Evolutionary conservation across 2,888 invertebrate genomes (phyloP).

Genomic region (Eubasilissa splendida): DNA sequence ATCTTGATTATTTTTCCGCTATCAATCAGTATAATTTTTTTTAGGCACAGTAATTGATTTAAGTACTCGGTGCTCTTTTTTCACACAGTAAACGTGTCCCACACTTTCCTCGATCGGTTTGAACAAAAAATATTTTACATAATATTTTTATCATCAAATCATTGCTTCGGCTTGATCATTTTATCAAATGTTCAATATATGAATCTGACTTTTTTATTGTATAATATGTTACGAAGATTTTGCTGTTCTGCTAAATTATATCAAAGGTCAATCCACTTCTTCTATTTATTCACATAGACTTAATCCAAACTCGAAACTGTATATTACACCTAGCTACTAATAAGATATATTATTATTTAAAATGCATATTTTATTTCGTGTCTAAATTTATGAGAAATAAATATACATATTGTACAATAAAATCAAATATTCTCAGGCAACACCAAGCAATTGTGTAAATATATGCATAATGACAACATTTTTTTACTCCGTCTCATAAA

Average conservation of each 20-base stretch:
- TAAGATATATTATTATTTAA: background rate
- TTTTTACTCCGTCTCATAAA: slow-evolving; percentile 1
- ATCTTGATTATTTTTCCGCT: too few species aligned
- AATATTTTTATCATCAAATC: slow-evolving; percentile 1
- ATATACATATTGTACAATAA: slow-evolving; percentile 3
- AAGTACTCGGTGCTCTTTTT: too few species aligned
- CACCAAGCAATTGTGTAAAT: background rate
- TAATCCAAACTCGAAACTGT: background rate
- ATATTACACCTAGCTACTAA: background rate
- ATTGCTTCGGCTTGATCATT: background rate
- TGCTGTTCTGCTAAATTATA: slow-evolving; percentile 4
- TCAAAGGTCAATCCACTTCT: slow-evolving; percentile 25
- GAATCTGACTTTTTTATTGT: background rate
- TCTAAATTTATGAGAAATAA: slow-evolving; percentile 27
- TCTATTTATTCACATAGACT: background rate
- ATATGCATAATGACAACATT: background rate
- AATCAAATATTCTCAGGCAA: background rate
- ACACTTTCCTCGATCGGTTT: background rate
- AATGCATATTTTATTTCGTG: slow-evolving; percentile 23
- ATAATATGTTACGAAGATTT: background rate
- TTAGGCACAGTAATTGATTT: too few species aligned
- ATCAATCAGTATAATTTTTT: too few species aligned
- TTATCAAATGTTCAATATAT: background rate
- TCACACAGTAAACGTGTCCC: too few species aligned
- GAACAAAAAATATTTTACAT: background rate